A percentile compares a stretch with the other conserved stretches of the same genome.
Evolutionary conservation across 2,797 vertebrate species (phyloP).

Genomic region (Yasuhikotakia modesta): DNA sequence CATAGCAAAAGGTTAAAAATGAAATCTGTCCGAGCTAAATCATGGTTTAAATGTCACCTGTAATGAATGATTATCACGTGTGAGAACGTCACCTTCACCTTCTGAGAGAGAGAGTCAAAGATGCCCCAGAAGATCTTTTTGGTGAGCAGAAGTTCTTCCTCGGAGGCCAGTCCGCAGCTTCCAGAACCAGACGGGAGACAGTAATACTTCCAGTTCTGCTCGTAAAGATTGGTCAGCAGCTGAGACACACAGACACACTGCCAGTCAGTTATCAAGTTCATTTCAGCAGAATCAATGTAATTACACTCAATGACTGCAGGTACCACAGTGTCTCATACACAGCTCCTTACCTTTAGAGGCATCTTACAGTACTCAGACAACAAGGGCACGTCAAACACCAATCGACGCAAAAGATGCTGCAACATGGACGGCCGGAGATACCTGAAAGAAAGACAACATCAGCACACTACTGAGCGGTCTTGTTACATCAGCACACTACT

Average conservation of each 20-base stretch:
- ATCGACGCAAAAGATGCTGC: constrained; percentile 91
- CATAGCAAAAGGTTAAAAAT: too few species aligned
- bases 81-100: constrained; percentile 75
- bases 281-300: too few species aligned
- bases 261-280: too few species aligned
- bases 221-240: constrained; percentile 96
- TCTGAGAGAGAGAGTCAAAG: constrained; percentile 96
- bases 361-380: constrained; percentile 98
- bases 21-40: too few species aligned
- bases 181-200: constrained; percentile 95
- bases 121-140: constrained; percentile 99
- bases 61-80: too few species aligned
- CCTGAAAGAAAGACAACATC: constrained; percentile 71
- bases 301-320: too few species aligned
- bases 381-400: constrained; percentile 96
- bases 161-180: constrained; percentile 89
- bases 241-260: constrained; percentile 62
- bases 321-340: too few species aligned
- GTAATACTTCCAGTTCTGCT: constrained; percentile 98
- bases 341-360: constrained; percentile 89
- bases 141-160: constrained; percentile 94
- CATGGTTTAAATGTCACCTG: too few species aligned
- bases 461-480: constrained; percentile 28
- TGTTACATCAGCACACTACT: constrained; percentile 32
- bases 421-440: constrained; percentile 96